phyloP scores from a whole-genome alignment of 2,888 invertebrate species.

The Drosophila melanocephala region DNA sequence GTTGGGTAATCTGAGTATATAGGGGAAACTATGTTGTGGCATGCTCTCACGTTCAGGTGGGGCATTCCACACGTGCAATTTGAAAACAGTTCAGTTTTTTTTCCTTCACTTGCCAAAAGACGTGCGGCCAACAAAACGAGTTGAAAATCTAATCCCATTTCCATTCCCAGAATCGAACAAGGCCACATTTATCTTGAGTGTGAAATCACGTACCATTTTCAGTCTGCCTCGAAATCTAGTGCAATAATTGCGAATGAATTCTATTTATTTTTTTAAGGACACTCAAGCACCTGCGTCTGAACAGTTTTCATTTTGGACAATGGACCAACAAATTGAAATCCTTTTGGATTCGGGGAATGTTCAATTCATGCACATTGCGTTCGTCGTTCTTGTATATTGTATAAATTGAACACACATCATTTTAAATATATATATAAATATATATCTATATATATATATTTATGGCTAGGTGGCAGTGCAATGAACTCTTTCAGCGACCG shows the following conservation, averaged over 20 bases:
- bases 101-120: slow-evolving; percentile 41
- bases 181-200: slow-evolving; percentile 62
- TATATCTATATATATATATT: neutral
- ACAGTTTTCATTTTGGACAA: neutral
- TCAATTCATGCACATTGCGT: neutral
- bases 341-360: slow-evolving; percentile 54
- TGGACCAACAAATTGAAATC: slow-evolving; percentile 41
- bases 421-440: neutral
- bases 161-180: slow-evolving; percentile 57
- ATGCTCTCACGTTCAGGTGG: slow-evolving; percentile 40
- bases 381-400: slow-evolving; percentile 3
- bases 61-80: slow-evolving; percentile 32
- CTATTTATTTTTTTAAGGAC: neutral
- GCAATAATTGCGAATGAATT: slow-evolving; percentile 54
- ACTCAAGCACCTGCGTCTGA: slow-evolving; percentile 41
- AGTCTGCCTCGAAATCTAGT: slow-evolving; percentile 15
- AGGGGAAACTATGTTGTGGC: slow-evolving; percentile 1
- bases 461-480: slow-evolving; percentile 43
- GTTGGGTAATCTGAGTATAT: slow-evolving; percentile 14
- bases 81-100: slow-evolving; percentile 20
- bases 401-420: neutral
- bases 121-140: slow-evolving; percentile 63
- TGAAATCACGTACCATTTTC: slow-evolving; percentile 67
- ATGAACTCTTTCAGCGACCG: slow-evolving; percentile 58
- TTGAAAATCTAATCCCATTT: slow-evolving; percentile 50